Base-by-base conservation (phyloP, 2,888 invertebrate species). In the Caenorhabditis becei region DNA sequence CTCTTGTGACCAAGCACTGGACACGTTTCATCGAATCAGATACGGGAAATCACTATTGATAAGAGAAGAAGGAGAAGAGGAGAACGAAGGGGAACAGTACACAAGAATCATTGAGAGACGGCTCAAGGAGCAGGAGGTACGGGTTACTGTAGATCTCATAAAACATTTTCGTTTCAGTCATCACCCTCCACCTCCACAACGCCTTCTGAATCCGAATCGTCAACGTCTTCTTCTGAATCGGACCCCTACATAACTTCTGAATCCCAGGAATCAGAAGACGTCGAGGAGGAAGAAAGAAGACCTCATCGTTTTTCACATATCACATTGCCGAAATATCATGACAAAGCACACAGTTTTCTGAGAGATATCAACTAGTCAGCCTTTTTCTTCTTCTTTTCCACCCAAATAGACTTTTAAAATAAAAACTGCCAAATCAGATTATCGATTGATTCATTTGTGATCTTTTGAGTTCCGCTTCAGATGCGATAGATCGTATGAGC, bases 1-100 rank as follows among this genome's bases (percentile, higher is more conserved):
- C 23, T 82, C 81, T 11, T 83, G 83, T 47, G 83, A 83, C 51
- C 63, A 83, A 59, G 84, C 84, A 23, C 66, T 84, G 8, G 84
- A 84, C 62, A 82, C 82, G 7, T 84, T 80, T 54, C 80, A 84
- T 72, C 82, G 75, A 5, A 66, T 82, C 10, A 62, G 80, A 51
- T 84, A 77, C 58, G 84, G 82, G n/a, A 80, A 80, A 66, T 80
- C 80, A 8, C 44, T 84, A 16, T 32, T 82, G 49, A 58, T 54
- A 8, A 51, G 28, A 10, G 69, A 47, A n/a, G 58, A 41, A 10
- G 69, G 26, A 0, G 78, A 63, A 18, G 62, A 58, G n/a, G 32
- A 75, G 32, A 59, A 47, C 18, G 65, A 71, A 24, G 61, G 20
- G 28, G 61, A 65, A 10, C 56, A 67, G 18, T 63, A 58, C 20